Conservation (phyloP, 2,113 vertebrate genomes). For the Sigmodon hispidus region DNA sequence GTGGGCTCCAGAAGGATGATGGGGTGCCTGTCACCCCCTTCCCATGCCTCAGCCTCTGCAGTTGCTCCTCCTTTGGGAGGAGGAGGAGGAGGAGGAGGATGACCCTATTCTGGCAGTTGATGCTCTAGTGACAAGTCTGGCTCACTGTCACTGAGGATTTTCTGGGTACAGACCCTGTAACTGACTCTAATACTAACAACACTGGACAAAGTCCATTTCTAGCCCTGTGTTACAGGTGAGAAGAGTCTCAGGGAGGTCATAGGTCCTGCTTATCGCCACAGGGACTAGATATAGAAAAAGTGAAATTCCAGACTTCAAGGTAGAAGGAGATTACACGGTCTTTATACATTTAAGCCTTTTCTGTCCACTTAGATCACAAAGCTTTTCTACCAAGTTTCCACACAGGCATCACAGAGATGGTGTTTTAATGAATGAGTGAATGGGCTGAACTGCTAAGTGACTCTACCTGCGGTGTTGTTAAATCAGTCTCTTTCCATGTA, state of each 20-base stretch:
- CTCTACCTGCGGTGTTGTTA: not conserved
- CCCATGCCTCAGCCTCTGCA: not conserved
- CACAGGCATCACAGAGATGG: rapidly evolving
- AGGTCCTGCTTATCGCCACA: not conserved
- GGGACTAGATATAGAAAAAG: not conserved
- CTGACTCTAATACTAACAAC: not conserved
- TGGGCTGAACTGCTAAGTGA: not conserved
- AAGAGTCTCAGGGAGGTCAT: rapidly evolving
- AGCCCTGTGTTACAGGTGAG: not conserved
- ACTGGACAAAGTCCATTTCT: not conserved
- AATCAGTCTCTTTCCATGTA: not conserved
- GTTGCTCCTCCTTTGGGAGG: not conserved
- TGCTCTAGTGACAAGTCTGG: not conserved
- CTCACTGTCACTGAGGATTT: not conserved
- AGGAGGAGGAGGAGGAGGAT: not conserved
- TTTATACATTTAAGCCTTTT: rapidly evolving
- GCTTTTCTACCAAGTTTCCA: too few relatives aligned
- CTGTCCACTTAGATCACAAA: not conserved
- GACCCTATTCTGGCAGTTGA: not conserved
- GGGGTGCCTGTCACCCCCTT: not conserved
- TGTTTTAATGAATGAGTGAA: not conserved
- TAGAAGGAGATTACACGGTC: not conserved
- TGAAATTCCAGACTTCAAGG: rapidly evolving
- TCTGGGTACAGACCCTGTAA: too few relatives aligned
- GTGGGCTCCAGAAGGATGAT: not conserved